Evolutionary conservation across 2,797 vertebrate species (phyloP), one percentile per base, ranked within the genome.

Genomic region (Sebastes kiyomatsui): DNA sequence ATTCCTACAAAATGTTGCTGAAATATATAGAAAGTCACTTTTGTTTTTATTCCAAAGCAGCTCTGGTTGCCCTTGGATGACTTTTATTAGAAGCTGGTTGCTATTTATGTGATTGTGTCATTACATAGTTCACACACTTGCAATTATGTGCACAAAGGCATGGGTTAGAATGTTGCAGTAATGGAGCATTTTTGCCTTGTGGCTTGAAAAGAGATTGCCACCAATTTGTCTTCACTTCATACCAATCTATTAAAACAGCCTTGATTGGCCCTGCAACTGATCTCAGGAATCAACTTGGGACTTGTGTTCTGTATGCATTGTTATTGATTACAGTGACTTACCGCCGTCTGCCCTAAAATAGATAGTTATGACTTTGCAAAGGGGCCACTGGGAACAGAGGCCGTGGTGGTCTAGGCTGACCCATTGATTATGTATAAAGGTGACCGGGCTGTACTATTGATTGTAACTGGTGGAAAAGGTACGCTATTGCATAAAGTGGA

Each of bases 311-410:
- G 49, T 81, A 85, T 81, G 76, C 77, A 91, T 77, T 77, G 72
- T 59, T 87, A 90, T 87, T 78, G 87, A 93, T 94, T 81, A 62
- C 56, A 83, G 58, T 75, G 76, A 87, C 84, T 85, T 81, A 38
- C 78, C 72, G 77, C 70, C 77, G 85, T 83, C 75, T 83, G 77
- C 66, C 77, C 75, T 89, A 88, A 91, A 92, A 93, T 89, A 92
- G 87, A 94, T 87, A 89, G 91, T 90, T 92, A 90, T 92, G 91
- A 95, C 93, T 92, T 93, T 92, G 90, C 92, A 88, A 85, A 90
- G 58, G 65, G 38, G 85, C 73, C 68, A 64, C 66, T 72, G 56
- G 80, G 89, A 83, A 90, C 74, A 59, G 68, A 72, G 66, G 72
- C 87, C 73, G 80, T 55, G 56, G 67, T 76, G 71, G 85, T 87